phyloP scores from a whole-genome alignment of 2,888 invertebrate species.

The Junonia oenone region DNA sequence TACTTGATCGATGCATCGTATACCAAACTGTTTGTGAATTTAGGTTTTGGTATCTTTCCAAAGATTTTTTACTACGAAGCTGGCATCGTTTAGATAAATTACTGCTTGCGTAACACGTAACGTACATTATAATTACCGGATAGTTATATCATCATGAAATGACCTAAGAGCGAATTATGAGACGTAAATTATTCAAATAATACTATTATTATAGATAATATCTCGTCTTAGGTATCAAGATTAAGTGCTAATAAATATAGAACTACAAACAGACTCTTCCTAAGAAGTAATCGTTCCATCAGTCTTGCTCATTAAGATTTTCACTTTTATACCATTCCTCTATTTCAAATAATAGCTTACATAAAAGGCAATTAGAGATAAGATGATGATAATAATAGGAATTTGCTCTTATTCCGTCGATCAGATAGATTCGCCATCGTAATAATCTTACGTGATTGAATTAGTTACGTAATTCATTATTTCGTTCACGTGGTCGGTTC shows the following conservation, averaged over 20 bases:
- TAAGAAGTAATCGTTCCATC: not conserved
- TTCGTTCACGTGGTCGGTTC: slow-evolving; percentile 51
- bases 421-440: slow-evolving; percentile 21
- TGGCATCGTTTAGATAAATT: slow-evolving; percentile 14
- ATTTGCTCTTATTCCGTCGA: slow-evolving; percentile 22
- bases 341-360: slow-evolving; percentile 7
- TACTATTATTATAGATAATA: not conserved
- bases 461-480: slow-evolving; percentile 53
- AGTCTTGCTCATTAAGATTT: not conserved
- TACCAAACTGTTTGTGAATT: not conserved
- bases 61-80: not conserved
- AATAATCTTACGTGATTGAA: slow-evolving; percentile 47
- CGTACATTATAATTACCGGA: slow-evolving; percentile 15
- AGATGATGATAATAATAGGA: slow-evolving; percentile 25
- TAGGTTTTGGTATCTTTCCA: not conserved
- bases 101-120: slow-evolving; percentile 6
- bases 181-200: not conserved
- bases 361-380: slow-evolving; percentile 23
- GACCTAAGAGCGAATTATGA: not conserved
- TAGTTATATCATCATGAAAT: slow-evolving; percentile 8
- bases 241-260: not conserved
- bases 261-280: not conserved
- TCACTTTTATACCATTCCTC: not conserved
- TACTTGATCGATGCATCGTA: slow-evolving; percentile 6
- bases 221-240: not conserved